phyloP scores from a whole-genome alignment of 1,140 invertebrate genomes.

The Brachionus paranguensis region DNA sequence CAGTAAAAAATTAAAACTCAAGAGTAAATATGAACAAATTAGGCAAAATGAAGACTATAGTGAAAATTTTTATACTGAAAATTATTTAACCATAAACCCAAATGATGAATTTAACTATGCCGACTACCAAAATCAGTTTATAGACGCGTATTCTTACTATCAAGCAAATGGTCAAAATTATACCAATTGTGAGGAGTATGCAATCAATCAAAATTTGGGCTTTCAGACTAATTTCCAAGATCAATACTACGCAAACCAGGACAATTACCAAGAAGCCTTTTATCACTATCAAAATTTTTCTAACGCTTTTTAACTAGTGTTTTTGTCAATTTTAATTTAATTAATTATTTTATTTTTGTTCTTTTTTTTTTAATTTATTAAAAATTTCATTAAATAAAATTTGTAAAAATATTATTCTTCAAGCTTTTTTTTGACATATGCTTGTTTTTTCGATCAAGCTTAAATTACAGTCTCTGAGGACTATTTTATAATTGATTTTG shows the following conservation, averaged over 20 bases:
- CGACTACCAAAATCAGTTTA: neutral
- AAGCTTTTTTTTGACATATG: neutral
- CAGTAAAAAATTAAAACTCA: neutral
- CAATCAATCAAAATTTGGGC: neutral
- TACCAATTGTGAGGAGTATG: neutral
- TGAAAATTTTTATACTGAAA: neutral
- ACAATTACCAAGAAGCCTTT: neutral
- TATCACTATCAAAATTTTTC: constrained; percentile 22
- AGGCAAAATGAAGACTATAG: neutral
- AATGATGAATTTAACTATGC: neutral
- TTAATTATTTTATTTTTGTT: neutral
- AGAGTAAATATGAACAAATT: neutral
- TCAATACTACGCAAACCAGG: neutral
- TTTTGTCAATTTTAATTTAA: neutral
- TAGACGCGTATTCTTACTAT: neutral
- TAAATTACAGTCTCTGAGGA: neutral
- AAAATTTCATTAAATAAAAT: neutral
- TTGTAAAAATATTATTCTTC: neutral
- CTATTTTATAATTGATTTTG: neutral
- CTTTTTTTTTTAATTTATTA: neutral
- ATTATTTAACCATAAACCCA: neutral
- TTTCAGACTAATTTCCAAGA: neutral
- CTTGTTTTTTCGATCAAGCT: neutral
- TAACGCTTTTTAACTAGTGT: constrained; percentile 8
- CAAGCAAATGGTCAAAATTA: neutral